phyloP scores from a whole-genome alignment of 2,888 invertebrate genomes.

The Geotrupes spiniger region DNA sequence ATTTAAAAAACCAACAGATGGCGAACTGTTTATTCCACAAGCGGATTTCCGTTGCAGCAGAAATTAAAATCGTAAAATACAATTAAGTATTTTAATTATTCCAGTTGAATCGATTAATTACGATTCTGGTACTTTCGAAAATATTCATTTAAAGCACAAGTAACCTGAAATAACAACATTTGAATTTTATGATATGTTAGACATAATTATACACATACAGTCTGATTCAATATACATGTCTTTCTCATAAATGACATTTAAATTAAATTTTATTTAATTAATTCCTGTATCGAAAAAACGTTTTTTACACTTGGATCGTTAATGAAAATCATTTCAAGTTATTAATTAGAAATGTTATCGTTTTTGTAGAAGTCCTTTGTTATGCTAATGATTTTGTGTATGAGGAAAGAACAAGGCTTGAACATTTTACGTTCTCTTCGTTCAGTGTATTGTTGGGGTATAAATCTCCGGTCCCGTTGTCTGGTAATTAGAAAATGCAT shows the following conservation, averaged over 20 bases:
- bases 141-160: too few species aligned
- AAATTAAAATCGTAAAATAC: constrained; percentile 28
- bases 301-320: not conserved
- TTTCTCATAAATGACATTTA: too few species aligned
- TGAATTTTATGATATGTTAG: too few species aligned
- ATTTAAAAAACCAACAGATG: constrained; percentile 24
- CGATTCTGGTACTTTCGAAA: constrained; percentile 7
- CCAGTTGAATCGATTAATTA: constrained; percentile 4
- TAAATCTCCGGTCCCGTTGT: constrained; percentile 31
- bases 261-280: too few species aligned
- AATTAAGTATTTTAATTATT: constrained; percentile 30
- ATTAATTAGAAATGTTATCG: too few species aligned
- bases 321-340: too few species aligned
- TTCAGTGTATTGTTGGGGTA: constrained; percentile 25
- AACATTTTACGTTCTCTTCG: constrained; percentile 9
- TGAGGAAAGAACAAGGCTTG: constrained; percentile 4
- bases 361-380: too few species aligned
- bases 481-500: constrained; percentile 37
- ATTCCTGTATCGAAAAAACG: not conserved
- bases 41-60: constrained; percentile 20
- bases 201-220: too few species aligned
- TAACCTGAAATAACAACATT: too few species aligned
- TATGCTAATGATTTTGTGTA: not conserved
- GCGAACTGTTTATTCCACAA: constrained; percentile 22
- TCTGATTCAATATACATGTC: too few species aligned